Conservation (phyloP, 2,888 invertebrate species). For the Clistopyga incitator region DNA sequence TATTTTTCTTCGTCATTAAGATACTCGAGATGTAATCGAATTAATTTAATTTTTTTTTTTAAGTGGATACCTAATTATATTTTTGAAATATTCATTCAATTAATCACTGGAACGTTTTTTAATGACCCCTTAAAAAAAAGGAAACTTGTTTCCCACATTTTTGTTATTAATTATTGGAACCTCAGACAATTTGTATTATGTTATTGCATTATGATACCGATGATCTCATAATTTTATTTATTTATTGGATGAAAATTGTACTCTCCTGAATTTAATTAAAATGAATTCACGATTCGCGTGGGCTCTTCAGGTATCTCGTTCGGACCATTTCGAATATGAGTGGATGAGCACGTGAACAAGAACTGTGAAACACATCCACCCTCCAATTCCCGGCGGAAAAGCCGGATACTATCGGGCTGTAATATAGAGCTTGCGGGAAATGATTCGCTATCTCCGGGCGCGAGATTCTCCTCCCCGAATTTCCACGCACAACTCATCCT, state of each 20-base stretch:
- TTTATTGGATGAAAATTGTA: too few relatives aligned
- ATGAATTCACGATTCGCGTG: background rate
- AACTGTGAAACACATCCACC: background rate
- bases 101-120: too few relatives aligned
- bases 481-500: conserved; percentile 27
- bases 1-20: background rate
- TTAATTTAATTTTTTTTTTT: too few relatives aligned
- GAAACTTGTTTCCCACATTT: too few relatives aligned
- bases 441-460: background rate
- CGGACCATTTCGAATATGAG: background rate
- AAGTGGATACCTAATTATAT: too few relatives aligned
- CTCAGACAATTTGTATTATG: too few relatives aligned
- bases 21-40: background rate
- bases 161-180: too few relatives aligned
- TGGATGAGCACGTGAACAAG: background rate
- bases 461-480: background rate
- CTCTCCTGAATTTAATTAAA: background rate
- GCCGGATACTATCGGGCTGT: background rate
- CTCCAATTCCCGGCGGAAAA: background rate
- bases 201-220: too few relatives aligned
- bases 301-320: background rate
- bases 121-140: too few relatives aligned
- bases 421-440: conserved; percentile 12
- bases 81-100: too few relatives aligned
- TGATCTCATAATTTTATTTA: too few relatives aligned